Evolutionary conservation across 1,140 invertebrate genomes (phyloP).

Genomic region (Triops cancriformis): DNA sequence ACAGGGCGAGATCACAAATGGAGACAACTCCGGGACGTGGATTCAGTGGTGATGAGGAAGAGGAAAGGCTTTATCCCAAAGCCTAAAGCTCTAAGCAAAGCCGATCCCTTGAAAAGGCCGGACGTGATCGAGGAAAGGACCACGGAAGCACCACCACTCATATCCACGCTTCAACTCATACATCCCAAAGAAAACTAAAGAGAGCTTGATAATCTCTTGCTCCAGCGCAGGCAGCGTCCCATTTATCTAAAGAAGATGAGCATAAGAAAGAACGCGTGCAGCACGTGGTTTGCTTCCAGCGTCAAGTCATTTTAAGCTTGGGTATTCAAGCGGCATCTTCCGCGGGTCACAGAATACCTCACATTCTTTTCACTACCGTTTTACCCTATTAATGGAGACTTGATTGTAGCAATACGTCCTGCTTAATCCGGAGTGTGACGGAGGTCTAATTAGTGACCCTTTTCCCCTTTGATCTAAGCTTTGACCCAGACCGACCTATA

Average conservation of each 20-base stretch:
- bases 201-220: not conserved
- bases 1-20: not conserved
- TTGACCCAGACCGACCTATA: no score
- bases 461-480: no score
- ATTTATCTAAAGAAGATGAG: not conserved
- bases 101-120: constrained; percentile 8
- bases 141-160: not conserved
- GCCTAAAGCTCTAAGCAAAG: not conserved
- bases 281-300: not conserved
- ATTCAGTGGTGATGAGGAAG: not conserved
- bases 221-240: not conserved
- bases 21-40: not conserved
- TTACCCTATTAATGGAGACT: no score
- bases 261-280: not conserved
- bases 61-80: not conserved
- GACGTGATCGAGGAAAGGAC: not conserved
- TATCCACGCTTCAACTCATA: constrained; percentile 11
- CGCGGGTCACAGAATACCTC: not conserved
- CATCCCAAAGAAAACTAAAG: constrained; percentile 1
- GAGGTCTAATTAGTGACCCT: no score
- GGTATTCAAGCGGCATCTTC: not conserved
- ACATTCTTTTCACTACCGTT: no score
- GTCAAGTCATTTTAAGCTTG: not conserved
- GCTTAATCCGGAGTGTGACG: no score
- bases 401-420: no score